Evolutionary conservation across 2,113 vertebrate genomes (phyloP).

Genomic region (Salminus brasiliensis): DNA sequence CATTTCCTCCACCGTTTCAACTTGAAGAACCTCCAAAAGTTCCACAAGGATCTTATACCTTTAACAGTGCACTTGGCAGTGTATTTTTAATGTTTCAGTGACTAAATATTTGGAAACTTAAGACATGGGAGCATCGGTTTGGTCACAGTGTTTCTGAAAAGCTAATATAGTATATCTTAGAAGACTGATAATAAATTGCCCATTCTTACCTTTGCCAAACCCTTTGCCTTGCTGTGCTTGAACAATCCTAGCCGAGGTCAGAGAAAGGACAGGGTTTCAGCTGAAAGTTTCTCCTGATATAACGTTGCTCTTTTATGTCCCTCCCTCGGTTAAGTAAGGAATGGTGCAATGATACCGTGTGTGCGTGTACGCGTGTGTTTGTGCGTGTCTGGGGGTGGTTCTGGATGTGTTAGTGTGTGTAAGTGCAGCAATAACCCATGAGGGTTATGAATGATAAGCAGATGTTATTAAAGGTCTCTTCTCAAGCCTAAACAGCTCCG

Average conservation of each 20-base stretch:
- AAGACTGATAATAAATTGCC: background rate
- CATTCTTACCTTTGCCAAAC: constrained; percentile 48
- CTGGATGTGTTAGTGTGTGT: background rate
- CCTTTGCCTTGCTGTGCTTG: background rate
- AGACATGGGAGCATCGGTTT: background rate
- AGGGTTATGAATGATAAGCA: constrained; percentile 7
- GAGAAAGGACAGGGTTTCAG: background rate
- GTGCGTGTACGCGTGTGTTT: constrained; percentile 2
- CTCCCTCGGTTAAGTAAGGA: background rate
- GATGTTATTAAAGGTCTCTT: constrained; percentile 12
- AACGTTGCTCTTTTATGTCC: background rate
- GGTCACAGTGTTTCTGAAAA: background rate
- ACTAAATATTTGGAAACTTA: too few species aligned
- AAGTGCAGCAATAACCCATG: background rate
- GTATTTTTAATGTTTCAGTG: too few species aligned
- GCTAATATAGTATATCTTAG: background rate
- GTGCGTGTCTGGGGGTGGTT: background rate
- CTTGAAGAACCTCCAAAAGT: too few species aligned
- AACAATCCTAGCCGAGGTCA: background rate
- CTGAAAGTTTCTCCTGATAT: background rate
- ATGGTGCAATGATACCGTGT: constrained; percentile 17
- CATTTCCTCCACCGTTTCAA: too few species aligned
- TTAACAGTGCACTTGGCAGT: too few species aligned
- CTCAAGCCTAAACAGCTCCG: background rate
- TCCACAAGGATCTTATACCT: too few species aligned